phyloP scores from a whole-genome alignment of 2,113 vertebrate species.

The Lasiurus borealis region DNA sequence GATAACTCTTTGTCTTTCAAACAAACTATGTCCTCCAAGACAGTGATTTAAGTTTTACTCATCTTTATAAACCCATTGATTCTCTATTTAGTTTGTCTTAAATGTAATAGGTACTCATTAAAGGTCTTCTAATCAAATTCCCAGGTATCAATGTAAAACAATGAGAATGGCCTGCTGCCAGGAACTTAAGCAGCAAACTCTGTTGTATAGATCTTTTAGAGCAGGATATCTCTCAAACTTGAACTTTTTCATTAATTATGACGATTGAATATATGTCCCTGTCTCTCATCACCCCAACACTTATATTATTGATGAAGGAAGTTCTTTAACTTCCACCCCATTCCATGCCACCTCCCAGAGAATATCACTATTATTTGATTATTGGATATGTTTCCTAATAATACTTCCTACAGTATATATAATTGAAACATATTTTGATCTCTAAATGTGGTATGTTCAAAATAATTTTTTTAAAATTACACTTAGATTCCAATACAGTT shows the following conservation, averaged over 20 bases:
- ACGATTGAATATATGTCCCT: not conserved
- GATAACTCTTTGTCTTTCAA: not conserved
- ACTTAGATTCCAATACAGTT: not conserved
- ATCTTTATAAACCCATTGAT: not conserved
- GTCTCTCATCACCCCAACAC: not conserved
- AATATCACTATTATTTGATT: not conserved
- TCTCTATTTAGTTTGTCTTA: not conserved
- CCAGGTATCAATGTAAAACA: not conserved
- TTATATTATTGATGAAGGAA: not conserved
- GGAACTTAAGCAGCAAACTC: not conserved
- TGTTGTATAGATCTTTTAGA: not conserved
- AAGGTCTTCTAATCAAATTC: conserved; percentile 32
- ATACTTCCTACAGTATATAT: not conserved
- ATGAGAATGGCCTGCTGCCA: not conserved
- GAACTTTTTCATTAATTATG: conserved; percentile 17
- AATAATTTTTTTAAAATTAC: not conserved
- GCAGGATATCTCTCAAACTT: not conserved
- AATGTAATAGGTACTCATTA: not conserved
- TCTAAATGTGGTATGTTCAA: conserved; percentile 14
- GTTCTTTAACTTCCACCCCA: not conserved
- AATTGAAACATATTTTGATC: not conserved
- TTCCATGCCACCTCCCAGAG: not conserved
- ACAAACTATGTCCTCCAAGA: not conserved
- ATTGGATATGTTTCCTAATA: not conserved
- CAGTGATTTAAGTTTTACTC: not conserved